Base-by-base conservation (phyloP, 2,888 invertebrate species). In the Stegana nigrithorax region DNA sequence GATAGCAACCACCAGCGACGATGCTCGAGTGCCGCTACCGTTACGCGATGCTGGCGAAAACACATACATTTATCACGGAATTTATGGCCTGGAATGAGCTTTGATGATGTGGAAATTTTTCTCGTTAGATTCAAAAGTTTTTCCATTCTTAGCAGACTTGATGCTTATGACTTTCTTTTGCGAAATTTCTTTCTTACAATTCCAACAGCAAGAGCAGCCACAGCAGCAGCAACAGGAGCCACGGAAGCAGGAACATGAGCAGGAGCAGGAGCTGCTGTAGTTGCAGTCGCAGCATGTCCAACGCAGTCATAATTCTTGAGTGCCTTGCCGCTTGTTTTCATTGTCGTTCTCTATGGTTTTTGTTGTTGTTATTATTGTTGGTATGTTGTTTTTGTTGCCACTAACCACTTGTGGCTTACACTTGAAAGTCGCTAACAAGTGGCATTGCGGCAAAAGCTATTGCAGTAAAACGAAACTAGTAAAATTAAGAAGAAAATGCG, bases 81-180 rank as follows among this genome's bases (percentile, higher is more conserved):
- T 85, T 84, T 85, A 84, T 84, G 75, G 83, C 72, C 79, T 81
- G 84, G 85, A 85, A 85, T 84, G 82, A 81, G 80, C 81, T 80
- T 81, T 83, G 84, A 82, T 84, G 84, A 85, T 82, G 84, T 84
- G 85, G 84, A 84, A 84, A 84, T 83, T 82, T 84, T 78, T 77
- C 79, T 78, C 75, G 78, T 79, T 81, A 82, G 80, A 81, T 75
- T 82, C 77, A 80, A 81, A 80, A 73, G 69, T 80, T 78, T 55
- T 32, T 55, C 32, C 19, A 29, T 14, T 21, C 53, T 36, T 32
- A 55, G 17, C n/a, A n/a, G n/a, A n/a, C n/a, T n/a, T n/a, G n/a
- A n/a, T n/a, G n/a, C n/a, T n/a, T n/a, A n/a, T 26, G 50, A 26
- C 26, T 23, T 23, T 12, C 53, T 14, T 47, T 50, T 50, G 12